Evolutionary conservation across 2,888 invertebrate genomes (phyloP).

Genomic region (Oxystoma pomonae): DNA sequence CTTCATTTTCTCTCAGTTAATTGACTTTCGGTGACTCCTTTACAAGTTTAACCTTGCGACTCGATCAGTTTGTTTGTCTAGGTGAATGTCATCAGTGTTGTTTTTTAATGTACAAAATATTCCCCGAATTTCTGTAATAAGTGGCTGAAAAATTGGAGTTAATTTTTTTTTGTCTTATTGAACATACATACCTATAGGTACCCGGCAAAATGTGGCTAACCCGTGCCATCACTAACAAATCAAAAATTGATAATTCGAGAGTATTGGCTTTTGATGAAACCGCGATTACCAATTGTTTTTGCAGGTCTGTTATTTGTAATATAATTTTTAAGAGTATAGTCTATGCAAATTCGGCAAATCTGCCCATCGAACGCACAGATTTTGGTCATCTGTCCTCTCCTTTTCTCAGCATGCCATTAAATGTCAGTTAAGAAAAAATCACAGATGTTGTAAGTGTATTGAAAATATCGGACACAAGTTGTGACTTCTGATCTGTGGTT

Average conservation of each 20-base stretch:
- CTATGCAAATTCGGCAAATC: too few species aligned
- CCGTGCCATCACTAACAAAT: conserved; percentile 34
- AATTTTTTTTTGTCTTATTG: neutral
- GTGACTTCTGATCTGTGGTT: too few species aligned
- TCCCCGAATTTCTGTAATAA: neutral
- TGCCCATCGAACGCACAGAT: neutral
- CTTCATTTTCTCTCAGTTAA: neutral
- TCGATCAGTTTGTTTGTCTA: neutral
- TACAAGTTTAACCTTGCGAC: neutral
- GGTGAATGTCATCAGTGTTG: neutral
- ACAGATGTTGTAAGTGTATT: too few species aligned
- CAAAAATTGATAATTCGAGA: conserved; percentile 36
- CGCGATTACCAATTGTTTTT: conserved; percentile 74
- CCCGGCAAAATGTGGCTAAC: conserved; percentile 40
- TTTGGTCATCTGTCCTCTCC: neutral
- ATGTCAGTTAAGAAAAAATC: neutral
- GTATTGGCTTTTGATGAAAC: conserved; percentile 63
- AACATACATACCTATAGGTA: too few species aligned
- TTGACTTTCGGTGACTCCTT: neutral
- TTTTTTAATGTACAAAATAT: neutral
- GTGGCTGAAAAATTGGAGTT: too few species aligned
- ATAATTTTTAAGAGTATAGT: too few species aligned
- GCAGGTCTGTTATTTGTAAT: conserved; percentile 56
- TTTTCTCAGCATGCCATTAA: neutral
- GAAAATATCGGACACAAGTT: too few species aligned